Conservation (phyloP, 2,113 vertebrate species). For the Murina feae region DNA sequence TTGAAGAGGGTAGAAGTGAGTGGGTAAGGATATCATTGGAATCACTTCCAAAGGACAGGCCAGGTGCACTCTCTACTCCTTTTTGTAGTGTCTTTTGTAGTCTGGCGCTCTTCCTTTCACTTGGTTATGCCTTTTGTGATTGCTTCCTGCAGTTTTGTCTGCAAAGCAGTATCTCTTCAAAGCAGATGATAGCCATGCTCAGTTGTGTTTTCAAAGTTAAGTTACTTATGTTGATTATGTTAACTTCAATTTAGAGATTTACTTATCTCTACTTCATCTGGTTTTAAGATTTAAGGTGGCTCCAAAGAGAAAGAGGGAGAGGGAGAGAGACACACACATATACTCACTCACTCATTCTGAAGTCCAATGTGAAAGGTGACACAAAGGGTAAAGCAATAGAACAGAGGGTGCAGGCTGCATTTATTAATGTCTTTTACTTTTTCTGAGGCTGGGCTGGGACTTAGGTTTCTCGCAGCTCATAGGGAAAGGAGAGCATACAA, state of each 20-base stretch:
- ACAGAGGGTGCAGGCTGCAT: neutral
- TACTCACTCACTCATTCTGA: no score
- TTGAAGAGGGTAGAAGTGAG: neutral
- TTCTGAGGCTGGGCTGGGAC: neutral
- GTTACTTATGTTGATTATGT: neutral
- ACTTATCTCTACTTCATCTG: neutral
- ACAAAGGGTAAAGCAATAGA: neutral
- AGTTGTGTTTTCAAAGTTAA: neutral
- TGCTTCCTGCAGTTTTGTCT: neutral
- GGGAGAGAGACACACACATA: neutral
- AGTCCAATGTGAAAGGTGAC: neutral
- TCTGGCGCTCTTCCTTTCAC: neutral
- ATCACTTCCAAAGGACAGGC: neutral
- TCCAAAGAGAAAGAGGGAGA: neutral
- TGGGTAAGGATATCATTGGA: neutral
- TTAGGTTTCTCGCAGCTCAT: neutral
- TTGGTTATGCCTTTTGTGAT: neutral
- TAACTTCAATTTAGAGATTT: constrained; percentile 22
- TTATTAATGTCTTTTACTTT: neutral
- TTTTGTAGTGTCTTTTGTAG: neutral
- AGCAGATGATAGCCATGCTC: neutral
- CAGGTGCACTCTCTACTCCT: neutral
- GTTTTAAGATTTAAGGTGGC: constrained; percentile 2
- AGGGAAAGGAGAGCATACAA: neutral
- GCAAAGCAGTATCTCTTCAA: neutral